Evolutionary conservation across 2,888 invertebrate species (phyloP), one percentile per base, ranked within the genome.

Genomic region (Hipparchia sbordonii): DNA sequence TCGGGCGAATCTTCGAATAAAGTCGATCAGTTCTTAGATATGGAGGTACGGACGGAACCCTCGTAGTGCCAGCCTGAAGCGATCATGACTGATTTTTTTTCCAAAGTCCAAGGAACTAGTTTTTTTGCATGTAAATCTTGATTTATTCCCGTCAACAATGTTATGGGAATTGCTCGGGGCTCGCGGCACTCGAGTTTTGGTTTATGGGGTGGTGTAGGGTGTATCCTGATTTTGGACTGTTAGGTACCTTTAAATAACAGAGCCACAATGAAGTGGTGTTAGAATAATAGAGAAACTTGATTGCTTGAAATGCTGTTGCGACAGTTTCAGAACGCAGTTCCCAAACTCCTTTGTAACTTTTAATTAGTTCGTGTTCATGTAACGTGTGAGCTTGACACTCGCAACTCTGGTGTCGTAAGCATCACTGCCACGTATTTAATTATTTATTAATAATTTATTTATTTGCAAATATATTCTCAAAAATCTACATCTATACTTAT

Each of bases 61-160:
- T 62, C 65, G 2, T 3, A 7, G 5, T 6, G 9, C 7, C 12
- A 52, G 10, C 10, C 6, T 51, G 33, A 12, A 10, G 33, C 52
- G 12, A 33, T 6, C 65, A 52, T 51, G 51, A n/a, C 33, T 13
- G 39, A 39, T 8, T 60, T 51, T 73, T 75, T 70, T 57, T 75
- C 71, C 65, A 62, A 57, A 71, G 87, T 86, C 85, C 84, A 84
- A 84, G 81, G 85, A 90, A 92, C 92, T 87, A 84, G 92, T 91
- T 90, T 88, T 89, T 89, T 87, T 88, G 76, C 88, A 89, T 90
- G 90, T 91, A 89, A 90, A 90, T 91, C 87, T 88, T 91, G 91
- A 92, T 91, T 91, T 91, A 92, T 91, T 91, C 89, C 87, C 85
- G 90, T 90, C 91, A 92, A 92, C 92, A 92, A 91, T 90, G 80